Conservation (phyloP, 2,113 vertebrate genomes). For the Amblyornis subalaris region DNA sequence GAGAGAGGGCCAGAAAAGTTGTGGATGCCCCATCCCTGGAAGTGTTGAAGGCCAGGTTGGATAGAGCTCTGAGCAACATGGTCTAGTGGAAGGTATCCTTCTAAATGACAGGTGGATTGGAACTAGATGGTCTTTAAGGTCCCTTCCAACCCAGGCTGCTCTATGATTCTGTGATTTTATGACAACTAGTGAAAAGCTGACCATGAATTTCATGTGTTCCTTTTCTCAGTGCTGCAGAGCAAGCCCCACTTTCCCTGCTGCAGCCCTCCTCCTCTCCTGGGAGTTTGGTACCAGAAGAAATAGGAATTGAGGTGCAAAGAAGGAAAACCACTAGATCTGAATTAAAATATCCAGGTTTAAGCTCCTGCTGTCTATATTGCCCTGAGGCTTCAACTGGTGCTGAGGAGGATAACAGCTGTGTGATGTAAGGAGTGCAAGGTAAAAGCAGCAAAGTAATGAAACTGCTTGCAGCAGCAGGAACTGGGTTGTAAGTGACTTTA, state of each 20-base stretch:
- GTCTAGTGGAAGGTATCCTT: not conserved
- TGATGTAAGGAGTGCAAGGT: not conserved
- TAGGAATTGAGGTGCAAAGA: not conserved
- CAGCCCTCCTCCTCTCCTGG: not conserved
- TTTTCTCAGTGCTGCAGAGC: not conserved
- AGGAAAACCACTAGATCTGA: not conserved
- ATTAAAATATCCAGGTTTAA: not conserved
- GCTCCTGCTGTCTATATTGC: not conserved
- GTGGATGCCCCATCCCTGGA: not conserved
- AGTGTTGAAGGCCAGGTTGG: not conserved
- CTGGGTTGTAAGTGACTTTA: not conserved
- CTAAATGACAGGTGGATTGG: not conserved
- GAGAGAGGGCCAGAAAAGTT: not conserved
- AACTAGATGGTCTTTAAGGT: not conserved
- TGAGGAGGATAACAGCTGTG: not conserved
- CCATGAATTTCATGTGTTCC: not conserved
- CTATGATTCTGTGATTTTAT: not conserved
- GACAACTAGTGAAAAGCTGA: not conserved
- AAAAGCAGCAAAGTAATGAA: not conserved
- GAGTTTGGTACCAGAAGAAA: not conserved
- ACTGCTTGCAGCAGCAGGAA: not conserved
- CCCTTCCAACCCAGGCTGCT: not conserved
- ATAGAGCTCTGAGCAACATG: not conserved
- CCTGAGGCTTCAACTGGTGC: not conserved
- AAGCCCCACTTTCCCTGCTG: not conserved